phyloP scores from a whole-genome alignment of 2,888 invertebrate genomes.

The Hartigia nigra region DNA sequence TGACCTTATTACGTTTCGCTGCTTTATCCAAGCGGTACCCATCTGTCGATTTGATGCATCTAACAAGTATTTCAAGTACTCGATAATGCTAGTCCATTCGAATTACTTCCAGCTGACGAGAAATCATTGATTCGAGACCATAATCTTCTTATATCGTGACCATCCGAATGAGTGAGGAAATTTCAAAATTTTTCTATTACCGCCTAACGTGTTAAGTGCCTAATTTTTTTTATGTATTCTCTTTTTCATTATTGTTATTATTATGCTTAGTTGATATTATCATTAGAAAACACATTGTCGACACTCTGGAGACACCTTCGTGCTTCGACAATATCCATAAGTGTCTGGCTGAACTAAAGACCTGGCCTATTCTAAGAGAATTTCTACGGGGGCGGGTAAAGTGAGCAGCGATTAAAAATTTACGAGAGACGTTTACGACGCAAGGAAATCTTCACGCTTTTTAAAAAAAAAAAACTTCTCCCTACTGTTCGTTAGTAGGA shows the following conservation, averaged over 20 bases:
- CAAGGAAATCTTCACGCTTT: slow-evolving; percentile 51
- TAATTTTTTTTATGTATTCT: not conserved
- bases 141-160: not conserved
- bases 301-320: slow-evolving; percentile 13
- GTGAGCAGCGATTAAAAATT: slow-evolving; percentile 43
- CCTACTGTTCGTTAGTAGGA: slow-evolving; percentile 20
- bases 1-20: not conserved
- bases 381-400: slow-evolving; percentile 29
- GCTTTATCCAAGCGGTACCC: not conserved
- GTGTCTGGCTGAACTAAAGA: slow-evolving; percentile 48
- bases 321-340: not conserved
- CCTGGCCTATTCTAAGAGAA: not conserved
- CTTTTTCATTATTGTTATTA: not conserved
- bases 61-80: not conserved
- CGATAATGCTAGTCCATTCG: not conserved
- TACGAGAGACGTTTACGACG: slow-evolving; percentile 25
- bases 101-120: not conserved
- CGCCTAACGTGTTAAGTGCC: not conserved
- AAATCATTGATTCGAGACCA: not conserved
- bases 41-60: not conserved
- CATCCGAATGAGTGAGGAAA: not conserved
- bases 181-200: not conserved
- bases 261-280: not conserved
- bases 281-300: slow-evolving; percentile 18
- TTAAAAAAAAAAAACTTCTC: slow-evolving; percentile 38